Evolutionary conservation across 2,113 vertebrate species (phyloP).

Genomic region (Platysternon megacephalum): DNA sequence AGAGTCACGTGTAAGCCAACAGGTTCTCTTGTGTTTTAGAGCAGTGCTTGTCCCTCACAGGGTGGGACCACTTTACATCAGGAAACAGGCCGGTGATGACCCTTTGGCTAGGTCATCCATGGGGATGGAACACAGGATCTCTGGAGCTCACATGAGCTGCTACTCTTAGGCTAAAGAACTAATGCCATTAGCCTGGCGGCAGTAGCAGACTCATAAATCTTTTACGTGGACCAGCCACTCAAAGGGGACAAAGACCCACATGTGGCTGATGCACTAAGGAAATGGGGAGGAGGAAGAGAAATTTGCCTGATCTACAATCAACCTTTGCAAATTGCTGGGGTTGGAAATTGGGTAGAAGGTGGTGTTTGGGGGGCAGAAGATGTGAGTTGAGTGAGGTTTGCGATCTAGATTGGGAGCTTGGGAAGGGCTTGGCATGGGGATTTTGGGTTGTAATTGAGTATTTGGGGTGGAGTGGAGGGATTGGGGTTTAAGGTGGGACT

Average conservation of each 20-base stretch:
- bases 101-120: neutral
- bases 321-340: accelerated
- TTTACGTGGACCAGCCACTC: neutral
- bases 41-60: neutral
- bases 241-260: neutral
- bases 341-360: neutral
- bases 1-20: constrained; percentile 70
- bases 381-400: neutral
- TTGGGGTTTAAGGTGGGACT: neutral
- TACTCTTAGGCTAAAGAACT: neutral
- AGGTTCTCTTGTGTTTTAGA: neutral
- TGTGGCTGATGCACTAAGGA: neutral
- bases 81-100: neutral
- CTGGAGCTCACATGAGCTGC: neutral
- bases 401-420: neutral
- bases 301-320: neutral
- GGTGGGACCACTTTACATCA: neutral
- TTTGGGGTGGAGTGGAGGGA: neutral
- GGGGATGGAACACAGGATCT: neutral
- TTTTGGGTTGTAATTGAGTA: neutral
- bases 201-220: neutral
- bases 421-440: neutral
- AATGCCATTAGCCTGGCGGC: neutral
- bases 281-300: neutral
- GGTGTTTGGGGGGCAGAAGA: accelerated